Base-by-base conservation (phyloP, 2,888 invertebrate genomes). In the Drosophila fulvimacula region DNA sequence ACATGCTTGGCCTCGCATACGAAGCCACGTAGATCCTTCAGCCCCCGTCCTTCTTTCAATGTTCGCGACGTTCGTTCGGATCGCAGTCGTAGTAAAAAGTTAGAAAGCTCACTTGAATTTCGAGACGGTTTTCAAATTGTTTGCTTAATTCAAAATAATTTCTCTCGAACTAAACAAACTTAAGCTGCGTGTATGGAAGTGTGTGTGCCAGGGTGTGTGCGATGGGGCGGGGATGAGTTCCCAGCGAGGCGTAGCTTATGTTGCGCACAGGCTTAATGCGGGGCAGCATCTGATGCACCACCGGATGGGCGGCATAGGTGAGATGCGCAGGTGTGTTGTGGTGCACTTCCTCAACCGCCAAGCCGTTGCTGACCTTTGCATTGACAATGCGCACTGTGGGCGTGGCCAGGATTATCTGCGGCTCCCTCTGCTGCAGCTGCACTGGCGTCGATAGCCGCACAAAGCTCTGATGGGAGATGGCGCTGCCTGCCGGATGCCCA, bases 381-480 rank as follows among this genome's bases (percentile, higher is more conserved):
- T 59, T 77, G 13, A 77, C 44, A 32, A 82, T 82, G 57, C 77
- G 64, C 13, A 51, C 30, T 3, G 61, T 62, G 11, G 74, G 74
- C 49, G 57, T 41, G 15, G 53, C 17, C 44, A 41, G 55, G 41
- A 52, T 27, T 49, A 30, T 38, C 9, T 27, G 44, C 7, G 36
- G 13, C 15, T 21, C 21, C 3, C 13, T n/a, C 27, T 27, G 38
- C 41, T 15, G 39, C 41, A 3, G 36, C 10, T 41, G 60, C 21
- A 71, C 11, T 7, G 52, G 53, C 19, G 71, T n/a, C 7, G 88
- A 57, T 39, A 80, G 53, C 59, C 94, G 93, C 13, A 93, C 84
- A 19, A 94, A 93, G 55, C 93, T 93, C 76, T 94, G 94, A 69
- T 94, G 94, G 9, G 94, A 94, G 0, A 94, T 92, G 1, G 94